phyloP scores from a whole-genome alignment of 2,113 vertebrate genomes.

The Fregata magnificens region DNA sequence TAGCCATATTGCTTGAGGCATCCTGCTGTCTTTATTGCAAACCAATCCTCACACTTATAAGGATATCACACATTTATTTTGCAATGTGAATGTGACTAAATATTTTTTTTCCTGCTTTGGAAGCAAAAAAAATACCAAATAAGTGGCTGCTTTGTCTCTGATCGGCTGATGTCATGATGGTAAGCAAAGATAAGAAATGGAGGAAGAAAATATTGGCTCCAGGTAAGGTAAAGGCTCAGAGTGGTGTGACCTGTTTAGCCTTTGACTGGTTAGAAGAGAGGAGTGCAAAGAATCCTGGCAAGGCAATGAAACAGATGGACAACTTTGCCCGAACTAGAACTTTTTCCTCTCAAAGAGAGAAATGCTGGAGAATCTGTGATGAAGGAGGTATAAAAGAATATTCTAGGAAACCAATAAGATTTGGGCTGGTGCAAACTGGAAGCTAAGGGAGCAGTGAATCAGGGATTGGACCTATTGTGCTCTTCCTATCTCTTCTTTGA shows the following conservation, averaged over 20 bases:
- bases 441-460: background rate
- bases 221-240: background rate
- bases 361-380: background rate
- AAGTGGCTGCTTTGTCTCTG: background rate
- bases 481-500: background rate
- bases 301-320: background rate
- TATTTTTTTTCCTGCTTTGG: background rate
- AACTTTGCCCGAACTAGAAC: background rate
- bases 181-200: background rate
- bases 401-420: background rate
- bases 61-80: background rate
- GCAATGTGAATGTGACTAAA: background rate
- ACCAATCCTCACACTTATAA: background rate
- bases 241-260: background rate
- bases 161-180: background rate
- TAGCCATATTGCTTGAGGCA: background rate
- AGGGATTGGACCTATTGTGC: background rate
- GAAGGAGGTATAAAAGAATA: background rate
- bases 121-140: background rate
- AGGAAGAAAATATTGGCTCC: background rate
- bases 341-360: background rate
- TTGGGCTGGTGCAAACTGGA: background rate
- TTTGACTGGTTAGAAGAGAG: background rate
- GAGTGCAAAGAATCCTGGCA: background rate
- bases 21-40: background rate